Evolutionary conservation across 1,140 invertebrate species (phyloP).

Genomic region (Anthonomus grandis): DNA sequence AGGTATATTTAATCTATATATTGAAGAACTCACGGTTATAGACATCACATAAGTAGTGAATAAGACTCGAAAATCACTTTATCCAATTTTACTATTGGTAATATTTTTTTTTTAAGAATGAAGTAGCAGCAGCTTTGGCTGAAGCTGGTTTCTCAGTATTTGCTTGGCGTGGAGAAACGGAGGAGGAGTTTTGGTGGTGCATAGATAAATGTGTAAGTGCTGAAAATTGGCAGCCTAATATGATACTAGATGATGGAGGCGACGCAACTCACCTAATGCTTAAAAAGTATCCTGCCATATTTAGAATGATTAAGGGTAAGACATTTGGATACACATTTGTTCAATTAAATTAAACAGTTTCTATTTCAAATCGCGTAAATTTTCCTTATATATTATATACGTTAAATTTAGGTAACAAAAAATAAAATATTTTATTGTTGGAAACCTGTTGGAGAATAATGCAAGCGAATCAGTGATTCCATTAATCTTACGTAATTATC

Average conservation of each 20-base stretch:
- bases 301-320: slow-evolving; percentile 91
- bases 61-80: slow-evolving; percentile 1
- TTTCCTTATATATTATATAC: too few relatives aligned
- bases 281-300: slow-evolving; percentile 93
- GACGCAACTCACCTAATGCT: slow-evolving; percentile 96
- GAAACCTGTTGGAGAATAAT: too few relatives aligned
- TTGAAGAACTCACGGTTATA: too few relatives aligned
- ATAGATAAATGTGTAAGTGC: slow-evolving; percentile 92
- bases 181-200: slow-evolving; percentile 99
- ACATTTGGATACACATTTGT: neutral
- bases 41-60: too few relatives aligned
- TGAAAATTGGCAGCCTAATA: slow-evolving; percentile 96
- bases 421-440: too few relatives aligned
- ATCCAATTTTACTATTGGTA: neutral
- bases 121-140: slow-evolving; percentile 94
- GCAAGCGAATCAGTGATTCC: too few relatives aligned
- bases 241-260: slow-evolving; percentile 97
- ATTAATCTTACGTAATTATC: too few relatives aligned
- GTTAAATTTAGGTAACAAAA: too few relatives aligned
- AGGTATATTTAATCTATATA: too few relatives aligned
- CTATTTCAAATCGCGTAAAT: too few relatives aligned
- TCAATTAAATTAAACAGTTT: too few relatives aligned
- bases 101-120: slow-evolving; percentile 64
- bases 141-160: slow-evolving; percentile 87
- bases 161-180: slow-evolving; percentile 93